phyloP scores from a whole-genome alignment of 2,888 invertebrate species.

The Drosophila anomelani region DNA sequence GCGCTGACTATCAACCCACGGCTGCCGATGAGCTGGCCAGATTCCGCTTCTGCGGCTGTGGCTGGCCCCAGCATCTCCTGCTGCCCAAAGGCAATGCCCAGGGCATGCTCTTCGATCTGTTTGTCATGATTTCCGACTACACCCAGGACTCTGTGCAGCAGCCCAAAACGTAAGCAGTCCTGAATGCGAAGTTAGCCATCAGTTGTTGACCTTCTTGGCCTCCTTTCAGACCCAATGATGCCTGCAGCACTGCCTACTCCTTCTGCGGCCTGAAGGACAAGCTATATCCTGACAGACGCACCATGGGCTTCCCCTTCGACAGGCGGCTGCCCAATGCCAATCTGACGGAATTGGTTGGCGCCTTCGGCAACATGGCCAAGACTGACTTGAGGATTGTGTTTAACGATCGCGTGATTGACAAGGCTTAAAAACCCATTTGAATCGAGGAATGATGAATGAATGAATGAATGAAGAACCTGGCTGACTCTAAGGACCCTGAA shows the following conservation, averaged over 20 bases:
- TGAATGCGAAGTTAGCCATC: background rate
- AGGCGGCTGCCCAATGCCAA: constrained; percentile 75
- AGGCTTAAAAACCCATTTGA: constrained; percentile 13
- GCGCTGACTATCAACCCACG: constrained; percentile 86
- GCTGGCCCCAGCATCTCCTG: constrained; percentile 94
- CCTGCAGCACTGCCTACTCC: constrained; percentile 88
- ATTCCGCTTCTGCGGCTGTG: constrained; percentile 94
- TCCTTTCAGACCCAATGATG: constrained; percentile 86
- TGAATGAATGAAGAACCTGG: constrained; percentile 4
- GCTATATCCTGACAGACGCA: constrained; percentile 88
- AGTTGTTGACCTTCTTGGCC: background rate
- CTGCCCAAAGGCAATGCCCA: constrained; percentile 89
- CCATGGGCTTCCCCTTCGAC: constrained; percentile 89
- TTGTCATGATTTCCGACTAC: constrained; percentile 92
- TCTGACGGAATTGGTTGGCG: constrained; percentile 89
- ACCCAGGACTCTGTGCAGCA: constrained; percentile 86
- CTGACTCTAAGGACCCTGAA: background rate
- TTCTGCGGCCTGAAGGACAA: constrained; percentile 90
- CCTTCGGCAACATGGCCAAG: constrained; percentile 89
- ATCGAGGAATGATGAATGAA: background rate
- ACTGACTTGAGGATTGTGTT: constrained; percentile 88
- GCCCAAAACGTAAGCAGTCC: constrained; percentile 75
- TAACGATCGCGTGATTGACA: constrained; percentile 69
- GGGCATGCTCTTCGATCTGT: constrained; percentile 89
- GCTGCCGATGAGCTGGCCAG: constrained; percentile 84